Conservation (phyloP, 2,113 vertebrate genomes). For the Cyprinus carpio region DNA sequence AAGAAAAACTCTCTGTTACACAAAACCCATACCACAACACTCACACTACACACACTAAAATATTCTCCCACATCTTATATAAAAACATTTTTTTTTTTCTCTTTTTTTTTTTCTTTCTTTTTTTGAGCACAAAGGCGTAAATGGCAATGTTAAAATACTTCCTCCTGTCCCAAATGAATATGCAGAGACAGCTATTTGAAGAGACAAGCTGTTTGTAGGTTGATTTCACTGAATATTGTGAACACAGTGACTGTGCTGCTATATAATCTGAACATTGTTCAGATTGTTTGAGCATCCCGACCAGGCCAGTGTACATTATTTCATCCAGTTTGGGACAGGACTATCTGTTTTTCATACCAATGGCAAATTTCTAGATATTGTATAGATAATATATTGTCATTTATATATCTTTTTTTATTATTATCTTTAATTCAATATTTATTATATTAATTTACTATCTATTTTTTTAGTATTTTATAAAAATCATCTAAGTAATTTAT, state of each 20-base stretch:
- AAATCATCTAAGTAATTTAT: too few species aligned
- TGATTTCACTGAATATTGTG: neutral
- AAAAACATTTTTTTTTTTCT: too few species aligned
- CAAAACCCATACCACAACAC: neutral
- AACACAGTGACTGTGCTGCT: neutral
- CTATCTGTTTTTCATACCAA: neutral
- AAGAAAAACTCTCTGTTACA: constrained; percentile 27
- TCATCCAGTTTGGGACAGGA: neutral
- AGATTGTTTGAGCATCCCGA: too few species aligned
- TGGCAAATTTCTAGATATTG: neutral
- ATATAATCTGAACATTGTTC: too few species aligned
- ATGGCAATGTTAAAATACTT: neutral
- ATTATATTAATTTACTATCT: too few species aligned
- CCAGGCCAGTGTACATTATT: neutral
- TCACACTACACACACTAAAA: neutral
- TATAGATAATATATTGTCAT: too few species aligned
- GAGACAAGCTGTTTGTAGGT: neutral
- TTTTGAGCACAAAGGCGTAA: neutral
- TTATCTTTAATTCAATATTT: too few species aligned
- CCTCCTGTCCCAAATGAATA: neutral
- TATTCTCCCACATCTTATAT: too few species aligned
- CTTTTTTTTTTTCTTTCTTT: too few species aligned
- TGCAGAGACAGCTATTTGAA: neutral
- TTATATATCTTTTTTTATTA: too few species aligned
- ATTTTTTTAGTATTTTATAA: too few species aligned